A percentile compares a stretch with the other conserved stretches of the same genome.
These are phyloP conservation scores for Ivindomyrus marchei DNA, from an alignment of 2,113 vertebrate genomes.

Conservation along the genomic window DNA sequence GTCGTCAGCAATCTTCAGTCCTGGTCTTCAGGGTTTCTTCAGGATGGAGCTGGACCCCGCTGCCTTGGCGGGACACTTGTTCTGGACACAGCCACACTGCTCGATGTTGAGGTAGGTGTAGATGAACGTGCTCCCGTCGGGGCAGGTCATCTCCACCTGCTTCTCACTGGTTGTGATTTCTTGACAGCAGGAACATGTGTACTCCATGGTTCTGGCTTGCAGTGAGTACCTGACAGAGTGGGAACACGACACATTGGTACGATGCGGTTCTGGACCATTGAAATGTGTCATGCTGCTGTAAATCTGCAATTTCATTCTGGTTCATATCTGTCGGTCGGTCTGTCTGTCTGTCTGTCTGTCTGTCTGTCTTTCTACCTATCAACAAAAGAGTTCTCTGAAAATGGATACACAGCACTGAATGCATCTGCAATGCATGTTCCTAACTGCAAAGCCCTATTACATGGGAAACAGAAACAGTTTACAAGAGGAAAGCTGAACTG, in stretches of 20 bases:
- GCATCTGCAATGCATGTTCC: not conserved
- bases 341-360: not conserved
- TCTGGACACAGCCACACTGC: constrained; percentile 50
- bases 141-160: constrained; percentile 52
- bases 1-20: constrained; percentile 11
- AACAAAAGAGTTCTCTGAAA: not conserved
- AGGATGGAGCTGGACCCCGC: not conserved
- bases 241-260: not conserved
- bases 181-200: constrained; percentile 60
- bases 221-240: constrained; percentile 53
- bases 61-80: constrained; percentile 37
- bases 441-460: not conserved
- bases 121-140: constrained; percentile 6
- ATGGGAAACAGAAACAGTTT: not conserved
- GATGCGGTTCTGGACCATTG: not conserved
- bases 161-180: constrained; percentile 46
- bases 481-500: not conserved
- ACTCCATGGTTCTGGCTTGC: constrained; percentile 37
- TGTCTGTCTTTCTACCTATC: not conserved
- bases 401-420: not conserved
- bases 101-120: constrained; percentile 53
- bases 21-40: constrained; percentile 12
- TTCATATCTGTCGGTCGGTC: not conserved
- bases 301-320: not conserved
- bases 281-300: not conserved